Evolutionary conservation across 1,140 invertebrate species (phyloP).

Genomic region (Antheraea mylitta): DNA sequence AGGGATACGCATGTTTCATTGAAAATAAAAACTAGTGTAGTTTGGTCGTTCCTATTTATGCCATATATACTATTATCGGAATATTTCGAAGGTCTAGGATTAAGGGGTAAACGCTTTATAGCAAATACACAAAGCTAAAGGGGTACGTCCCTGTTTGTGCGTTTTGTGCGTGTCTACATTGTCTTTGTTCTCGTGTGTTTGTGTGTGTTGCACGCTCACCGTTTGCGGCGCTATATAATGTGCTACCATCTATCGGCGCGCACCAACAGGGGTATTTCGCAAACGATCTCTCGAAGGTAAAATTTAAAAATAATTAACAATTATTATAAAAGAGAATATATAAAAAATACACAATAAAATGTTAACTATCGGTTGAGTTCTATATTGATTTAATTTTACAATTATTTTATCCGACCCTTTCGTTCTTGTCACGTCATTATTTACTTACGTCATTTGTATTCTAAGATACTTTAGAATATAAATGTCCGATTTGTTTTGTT

Average conservation of each 20-base stretch:
- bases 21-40: conserved; percentile 52
- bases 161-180: conserved; percentile 78
- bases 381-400: conserved; percentile 43
- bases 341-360: conserved; percentile 41
- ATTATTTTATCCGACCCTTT: conserved; percentile 35
- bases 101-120: conserved; percentile 54
- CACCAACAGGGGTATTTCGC: conserved; percentile 90
- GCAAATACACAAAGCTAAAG: conserved; percentile 75
- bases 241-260: conserved; percentile 70
- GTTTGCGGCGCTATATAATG: conserved; percentile 72
- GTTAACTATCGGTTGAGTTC: conserved; percentile 60
- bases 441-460: conserved; percentile 56
- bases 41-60: conserved; percentile 40
- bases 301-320: conserved; percentile 71
- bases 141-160: conserved; percentile 67
- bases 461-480: conserved; percentile 44
- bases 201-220: conserved; percentile 80
- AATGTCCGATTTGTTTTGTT: conserved; percentile 49
- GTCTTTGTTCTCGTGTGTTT: conserved; percentile 79
- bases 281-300: conserved; percentile 96
- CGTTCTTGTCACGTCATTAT: conserved; percentile 42
- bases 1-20: conserved; percentile 66
- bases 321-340: conserved; percentile 16
- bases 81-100: not conserved
- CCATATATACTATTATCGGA: not conserved